Evolutionary conservation across 2,797 vertebrate species (phyloP).

Genomic region (Gallinago solitaria): DNA sequence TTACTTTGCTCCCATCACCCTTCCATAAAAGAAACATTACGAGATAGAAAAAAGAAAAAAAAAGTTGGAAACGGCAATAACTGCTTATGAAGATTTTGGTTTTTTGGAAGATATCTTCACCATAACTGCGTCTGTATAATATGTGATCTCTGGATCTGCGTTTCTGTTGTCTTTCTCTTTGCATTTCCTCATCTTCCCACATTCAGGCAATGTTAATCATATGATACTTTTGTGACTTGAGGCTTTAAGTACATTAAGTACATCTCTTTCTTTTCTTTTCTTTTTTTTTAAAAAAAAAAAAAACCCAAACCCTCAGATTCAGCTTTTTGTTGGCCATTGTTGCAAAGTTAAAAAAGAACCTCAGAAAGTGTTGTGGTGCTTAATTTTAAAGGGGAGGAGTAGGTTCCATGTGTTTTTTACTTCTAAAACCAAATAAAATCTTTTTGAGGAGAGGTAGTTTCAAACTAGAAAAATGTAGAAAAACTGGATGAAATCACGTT

Average conservation of each 20-base stretch:
- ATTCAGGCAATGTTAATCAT: background rate
- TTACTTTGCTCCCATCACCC: background rate
- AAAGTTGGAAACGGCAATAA: background rate
- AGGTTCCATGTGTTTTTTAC: background rate
- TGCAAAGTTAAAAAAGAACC: background rate
- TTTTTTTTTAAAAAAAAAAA: background rate
- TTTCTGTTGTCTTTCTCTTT: background rate
- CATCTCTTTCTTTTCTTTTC: background rate
- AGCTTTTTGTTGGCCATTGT: background rate
- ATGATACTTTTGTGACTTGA: background rate
- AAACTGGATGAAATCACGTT: background rate
- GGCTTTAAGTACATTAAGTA: background rate
- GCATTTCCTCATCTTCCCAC: background rate
- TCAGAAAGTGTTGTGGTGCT: background rate
- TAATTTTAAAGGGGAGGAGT: background rate
- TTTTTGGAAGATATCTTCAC: background rate
- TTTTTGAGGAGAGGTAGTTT: background rate
- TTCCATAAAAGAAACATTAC: background rate
- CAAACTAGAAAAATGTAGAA: background rate
- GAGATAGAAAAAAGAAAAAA: background rate
- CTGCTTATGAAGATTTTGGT: background rate
- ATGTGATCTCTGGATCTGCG: background rate
- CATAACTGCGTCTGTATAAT: rapidly evolving
- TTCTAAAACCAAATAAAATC: background rate
- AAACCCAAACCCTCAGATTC: background rate